phyloP scores from a whole-genome alignment of 2,113 vertebrate species.

The Rhodinocichla rosea region DNA sequence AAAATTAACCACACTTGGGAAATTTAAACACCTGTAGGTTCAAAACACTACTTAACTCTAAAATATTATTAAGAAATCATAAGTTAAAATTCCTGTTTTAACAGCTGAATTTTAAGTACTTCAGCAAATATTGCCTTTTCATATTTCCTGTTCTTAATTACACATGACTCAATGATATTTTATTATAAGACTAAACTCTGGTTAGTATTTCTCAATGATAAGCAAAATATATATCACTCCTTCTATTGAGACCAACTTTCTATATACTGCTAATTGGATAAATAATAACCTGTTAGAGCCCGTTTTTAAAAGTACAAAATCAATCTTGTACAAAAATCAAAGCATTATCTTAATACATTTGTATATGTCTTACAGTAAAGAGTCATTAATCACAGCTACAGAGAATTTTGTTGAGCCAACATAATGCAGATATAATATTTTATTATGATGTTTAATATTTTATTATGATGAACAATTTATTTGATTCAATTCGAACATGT shows the following conservation, averaged over 20 bases:
- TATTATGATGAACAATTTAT: neutral
- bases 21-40: constrained; percentile 61
- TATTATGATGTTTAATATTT: neutral
- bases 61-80: constrained; percentile 53
- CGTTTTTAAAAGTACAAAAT: neutral
- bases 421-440: neutral
- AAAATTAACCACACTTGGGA: constrained; percentile 56
- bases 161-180: constrained; percentile 58
- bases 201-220: constrained; percentile 43
- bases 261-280: constrained; percentile 12
- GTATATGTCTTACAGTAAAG: neutral
- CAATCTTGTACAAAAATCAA: neutral
- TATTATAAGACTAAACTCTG: constrained; percentile 29
- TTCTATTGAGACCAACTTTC: neutral
- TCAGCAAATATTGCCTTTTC: constrained; percentile 61
- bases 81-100: constrained; percentile 65
- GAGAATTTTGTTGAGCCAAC: neutral
- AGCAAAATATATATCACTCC: constrained; percentile 30
- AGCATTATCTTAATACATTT: neutral
- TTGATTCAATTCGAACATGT: neutral
- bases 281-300: constrained; percentile 23
- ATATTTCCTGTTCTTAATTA: constrained; percentile 66
- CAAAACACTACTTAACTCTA: constrained; percentile 42
- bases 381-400: neutral
- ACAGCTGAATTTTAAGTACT: constrained; percentile 68